These are phyloP conservation scores for Fissipunctia ypsillon DNA, from an alignment of 2,888 invertebrate species.

Conservation along the genomic window DNA sequence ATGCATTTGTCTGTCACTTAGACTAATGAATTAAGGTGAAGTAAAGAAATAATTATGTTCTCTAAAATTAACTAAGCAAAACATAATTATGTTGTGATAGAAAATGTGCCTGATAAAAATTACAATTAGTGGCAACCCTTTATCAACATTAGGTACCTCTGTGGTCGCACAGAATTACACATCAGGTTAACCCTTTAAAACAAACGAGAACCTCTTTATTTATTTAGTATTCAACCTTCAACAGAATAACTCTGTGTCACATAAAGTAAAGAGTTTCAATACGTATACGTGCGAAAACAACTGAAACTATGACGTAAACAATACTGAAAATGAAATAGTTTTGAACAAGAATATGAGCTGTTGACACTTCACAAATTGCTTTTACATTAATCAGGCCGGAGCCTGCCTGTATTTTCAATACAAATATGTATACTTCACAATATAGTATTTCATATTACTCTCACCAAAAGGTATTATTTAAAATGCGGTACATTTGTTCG, in stretches of 20 bases:
- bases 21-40: background rate
- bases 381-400: conserved; percentile 41
- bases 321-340: conserved; percentile 30
- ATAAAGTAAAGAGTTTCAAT: conserved; percentile 23
- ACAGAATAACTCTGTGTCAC: conserved; percentile 3
- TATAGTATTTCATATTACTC: conserved; percentile 16
- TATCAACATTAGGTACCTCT: background rate
- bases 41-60: background rate
- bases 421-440: conserved; percentile 26
- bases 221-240: conserved; percentile 4
- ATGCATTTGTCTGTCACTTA: background rate
- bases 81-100: background rate
- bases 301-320: conserved; percentile 38
- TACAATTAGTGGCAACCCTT: background rate
- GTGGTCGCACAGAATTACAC: background rate
- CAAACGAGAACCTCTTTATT: conserved; percentile 3
- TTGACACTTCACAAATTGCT: conserved; percentile 52
- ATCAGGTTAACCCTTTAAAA: conserved; percentile 12
- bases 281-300: conserved; percentile 25
- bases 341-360: conserved; percentile 30
- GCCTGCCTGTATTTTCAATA: conserved; percentile 25
- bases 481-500: conserved; percentile 34
- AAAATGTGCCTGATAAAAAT: background rate
- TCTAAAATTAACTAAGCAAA: background rate
- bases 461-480: conserved; percentile 24